Conservation (phyloP, 2,113 vertebrate species). For the Oryzias woworae region DNA sequence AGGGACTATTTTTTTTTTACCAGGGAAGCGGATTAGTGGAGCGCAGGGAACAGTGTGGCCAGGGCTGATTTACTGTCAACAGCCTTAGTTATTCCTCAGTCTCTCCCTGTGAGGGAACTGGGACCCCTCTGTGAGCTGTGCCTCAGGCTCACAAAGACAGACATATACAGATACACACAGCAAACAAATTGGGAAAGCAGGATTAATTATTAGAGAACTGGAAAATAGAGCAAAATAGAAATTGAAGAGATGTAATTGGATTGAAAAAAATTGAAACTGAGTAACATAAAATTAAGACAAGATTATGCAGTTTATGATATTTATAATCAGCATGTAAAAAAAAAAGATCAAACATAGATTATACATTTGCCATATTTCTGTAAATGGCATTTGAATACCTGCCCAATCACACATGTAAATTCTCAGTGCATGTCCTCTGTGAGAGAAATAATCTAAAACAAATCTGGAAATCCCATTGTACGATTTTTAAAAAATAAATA, state of each 20-base stretch:
- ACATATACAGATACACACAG: conserved; percentile 33
- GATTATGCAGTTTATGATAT: too few species aligned
- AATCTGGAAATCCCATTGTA: too few species aligned
- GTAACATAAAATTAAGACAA: too few species aligned
- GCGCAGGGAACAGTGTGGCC: conserved; percentile 70
- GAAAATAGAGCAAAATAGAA: too few species aligned
- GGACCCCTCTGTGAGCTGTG: conserved; percentile 70
- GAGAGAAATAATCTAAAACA: too few species aligned
- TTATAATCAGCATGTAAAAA: conserved; percentile 2
- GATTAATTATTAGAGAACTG: too few species aligned
- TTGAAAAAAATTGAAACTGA: too few species aligned
- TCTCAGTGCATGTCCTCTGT: too few species aligned
- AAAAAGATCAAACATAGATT: conserved; percentile 1
- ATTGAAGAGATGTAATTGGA: too few species aligned
- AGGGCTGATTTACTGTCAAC: conserved; percentile 80
- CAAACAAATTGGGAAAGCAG: conserved; percentile 18
- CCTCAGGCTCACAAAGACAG: conserved; percentile 55
- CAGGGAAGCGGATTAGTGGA: conserved; percentile 76
- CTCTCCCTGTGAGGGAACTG: conserved; percentile 66
- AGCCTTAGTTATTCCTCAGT: conserved; percentile 77
- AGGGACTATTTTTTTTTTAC: conserved; percentile 80
- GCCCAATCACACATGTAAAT: too few species aligned
- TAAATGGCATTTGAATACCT: conserved; percentile 33
- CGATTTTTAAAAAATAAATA: too few species aligned
- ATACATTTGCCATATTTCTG: conserved; percentile 30